Evolutionary conservation across 2,113 vertebrate genomes (phyloP).

Genomic region (Halcyon senegalensis): DNA sequence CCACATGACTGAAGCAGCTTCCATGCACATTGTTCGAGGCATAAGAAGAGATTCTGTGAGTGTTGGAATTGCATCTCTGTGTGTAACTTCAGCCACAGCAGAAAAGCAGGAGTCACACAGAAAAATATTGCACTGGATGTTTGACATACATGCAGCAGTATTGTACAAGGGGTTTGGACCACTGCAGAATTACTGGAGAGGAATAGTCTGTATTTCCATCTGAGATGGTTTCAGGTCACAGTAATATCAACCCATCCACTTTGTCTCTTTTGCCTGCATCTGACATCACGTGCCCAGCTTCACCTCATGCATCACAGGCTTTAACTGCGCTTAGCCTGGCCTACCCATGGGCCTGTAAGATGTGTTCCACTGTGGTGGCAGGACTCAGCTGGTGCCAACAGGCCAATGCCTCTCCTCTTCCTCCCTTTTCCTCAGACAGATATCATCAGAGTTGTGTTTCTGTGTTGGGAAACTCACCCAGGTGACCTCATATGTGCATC

Average conservation of each 20-base stretch:
- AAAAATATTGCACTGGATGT: neutral
- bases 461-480: neutral
- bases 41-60: neutral
- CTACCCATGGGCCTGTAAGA: neutral
- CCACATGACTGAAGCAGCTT: neutral
- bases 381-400: neutral
- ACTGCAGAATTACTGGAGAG: neutral
- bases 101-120: neutral
- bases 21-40: neutral
- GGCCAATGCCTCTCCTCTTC: neutral
- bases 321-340: neutral
- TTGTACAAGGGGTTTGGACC: neutral
- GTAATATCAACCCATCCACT: neutral
- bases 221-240: neutral
- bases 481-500: neutral
- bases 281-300: neutral
- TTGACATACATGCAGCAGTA: neutral
- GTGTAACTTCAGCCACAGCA: accelerated
- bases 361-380: neutral
- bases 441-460: neutral
- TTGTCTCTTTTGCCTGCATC: neutral
- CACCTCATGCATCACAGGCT: neutral
- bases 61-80: neutral
- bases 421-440: neutral
- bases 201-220: neutral